phyloP scores from a whole-genome alignment of 2,888 invertebrate genomes.

The Furcula furcula region DNA sequence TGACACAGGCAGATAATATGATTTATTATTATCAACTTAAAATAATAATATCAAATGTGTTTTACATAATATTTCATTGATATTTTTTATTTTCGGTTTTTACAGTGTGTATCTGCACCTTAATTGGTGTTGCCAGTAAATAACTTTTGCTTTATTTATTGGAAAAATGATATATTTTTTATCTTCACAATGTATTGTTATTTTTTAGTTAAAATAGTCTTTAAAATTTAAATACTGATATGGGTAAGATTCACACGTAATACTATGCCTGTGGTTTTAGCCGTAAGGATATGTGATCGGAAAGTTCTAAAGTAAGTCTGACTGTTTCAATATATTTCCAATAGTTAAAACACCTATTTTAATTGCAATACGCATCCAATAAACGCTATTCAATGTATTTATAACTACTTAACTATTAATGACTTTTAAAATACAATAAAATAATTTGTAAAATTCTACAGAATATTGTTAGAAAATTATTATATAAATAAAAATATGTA shows the following conservation, averaged over 20 bases:
- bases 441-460: slow-evolving; percentile 74
- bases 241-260: slow-evolving; percentile 26
- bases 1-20: background rate
- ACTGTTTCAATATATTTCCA: slow-evolving; percentile 37
- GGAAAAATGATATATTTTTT: slow-evolving; percentile 14
- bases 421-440: slow-evolving; percentile 64
- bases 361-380: slow-evolving; percentile 60
- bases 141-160: slow-evolving; percentile 12
- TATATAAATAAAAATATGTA: slow-evolving; percentile 68
- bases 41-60: background rate
- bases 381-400: slow-evolving; percentile 55
- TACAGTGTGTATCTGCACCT: background rate
- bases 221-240: slow-evolving; percentile 25
- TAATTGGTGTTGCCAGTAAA: slow-evolving; percentile 21
- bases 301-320: slow-evolving; percentile 44
- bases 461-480: slow-evolving; percentile 78
- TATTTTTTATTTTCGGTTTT: background rate
- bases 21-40: background rate
- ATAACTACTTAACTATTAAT: slow-evolving; percentile 60
- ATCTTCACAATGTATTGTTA: too few species aligned
- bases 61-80: too few species aligned
- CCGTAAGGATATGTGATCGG: slow-evolving; percentile 61
- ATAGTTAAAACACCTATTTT: slow-evolving; percentile 54
- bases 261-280: slow-evolving; percentile 27
- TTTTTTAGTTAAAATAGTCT: too few species aligned